These are phyloP conservation scores for Campylorhamphus procurvoides DNA, from an alignment of 2,113 vertebrate species.

Conservation along the genomic window DNA sequence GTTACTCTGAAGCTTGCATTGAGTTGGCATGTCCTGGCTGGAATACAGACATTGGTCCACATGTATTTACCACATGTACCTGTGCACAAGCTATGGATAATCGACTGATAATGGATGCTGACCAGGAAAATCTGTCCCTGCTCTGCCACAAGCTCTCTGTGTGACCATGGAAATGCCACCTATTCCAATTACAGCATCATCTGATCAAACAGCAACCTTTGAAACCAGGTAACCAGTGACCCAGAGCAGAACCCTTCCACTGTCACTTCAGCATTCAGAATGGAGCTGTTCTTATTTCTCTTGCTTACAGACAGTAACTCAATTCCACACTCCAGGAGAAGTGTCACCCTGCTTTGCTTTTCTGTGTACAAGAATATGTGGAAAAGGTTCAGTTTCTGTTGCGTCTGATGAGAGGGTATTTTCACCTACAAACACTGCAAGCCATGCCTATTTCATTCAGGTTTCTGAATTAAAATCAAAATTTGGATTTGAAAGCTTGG, in stretches of 20 bases:
- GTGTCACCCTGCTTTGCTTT: neutral
- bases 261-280: neutral
- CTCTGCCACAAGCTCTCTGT: neutral
- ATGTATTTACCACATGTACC: neutral
- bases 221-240: neutral
- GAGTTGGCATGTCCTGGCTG: neutral
- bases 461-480: neutral
- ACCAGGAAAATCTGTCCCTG: neutral
- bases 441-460: neutral
- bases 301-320: neutral
- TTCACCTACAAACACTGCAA: neutral
- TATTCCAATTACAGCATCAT: neutral
- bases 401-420: neutral
- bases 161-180: neutral
- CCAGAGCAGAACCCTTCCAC: neutral
- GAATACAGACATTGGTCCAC: neutral
- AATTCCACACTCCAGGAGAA: neutral
- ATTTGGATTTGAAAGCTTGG: neutral
- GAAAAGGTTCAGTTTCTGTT: neutral
- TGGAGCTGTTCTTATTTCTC: neutral
- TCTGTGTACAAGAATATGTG: neutral
- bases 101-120: neutral
- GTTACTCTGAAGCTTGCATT: neutral
- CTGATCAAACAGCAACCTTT: neutral
- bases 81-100: neutral